Base-by-base conservation (phyloP, 2,888 invertebrate species). In the Drosophila dives region DNA sequence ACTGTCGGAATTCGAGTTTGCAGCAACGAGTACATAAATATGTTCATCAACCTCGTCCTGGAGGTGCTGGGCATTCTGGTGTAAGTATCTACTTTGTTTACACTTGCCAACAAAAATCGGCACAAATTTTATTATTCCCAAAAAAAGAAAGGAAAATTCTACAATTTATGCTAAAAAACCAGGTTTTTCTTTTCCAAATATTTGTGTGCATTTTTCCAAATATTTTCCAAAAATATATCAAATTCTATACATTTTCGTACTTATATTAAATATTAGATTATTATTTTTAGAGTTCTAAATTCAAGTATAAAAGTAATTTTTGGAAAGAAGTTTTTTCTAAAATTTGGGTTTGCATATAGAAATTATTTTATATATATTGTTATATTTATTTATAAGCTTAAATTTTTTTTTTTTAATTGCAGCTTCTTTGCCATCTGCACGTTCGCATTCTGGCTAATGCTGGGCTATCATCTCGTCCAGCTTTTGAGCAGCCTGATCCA, bases 351-450 rank as follows among this genome's bases (percentile, higher is more conserved):
- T 26, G 26, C 26, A 26, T 26, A 26, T 26, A 26, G 4, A 26
- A 26, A 26, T 26, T 26, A 26, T 4, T 26, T 26, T 26, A 26
- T 26, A 26, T 26, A 26, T 26, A 26, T 26, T 26, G 4, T 26
- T 4, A 26, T 26, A 26, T 26, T 26, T 26, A 26, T 26, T 26
- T 26, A 26, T 26, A 4, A 0, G 26, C 4, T 26, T 26, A 26
- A 26, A 26, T 26, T 3, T 26, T 26, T 3, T 36, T 23, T 10
- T 29, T 33, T 56, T 23, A 17, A 11, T 74, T 72, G 2, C 66
- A 91, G 91, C 0, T 91, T 92, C 63, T 80, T 91, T 61, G 75
- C 85, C 42, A 70, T 91, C 32, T 81, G 80, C 38, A 78, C 86
- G 12, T 51, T 85, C 3, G 81, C 89, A 11, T 91, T 91, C 65